A percentile compares a stretch with the other conserved stretches of the same genome.
Evolutionary conservation across 2,888 invertebrate species (phyloP).

Genomic region (Subacronicta megacephala): DNA sequence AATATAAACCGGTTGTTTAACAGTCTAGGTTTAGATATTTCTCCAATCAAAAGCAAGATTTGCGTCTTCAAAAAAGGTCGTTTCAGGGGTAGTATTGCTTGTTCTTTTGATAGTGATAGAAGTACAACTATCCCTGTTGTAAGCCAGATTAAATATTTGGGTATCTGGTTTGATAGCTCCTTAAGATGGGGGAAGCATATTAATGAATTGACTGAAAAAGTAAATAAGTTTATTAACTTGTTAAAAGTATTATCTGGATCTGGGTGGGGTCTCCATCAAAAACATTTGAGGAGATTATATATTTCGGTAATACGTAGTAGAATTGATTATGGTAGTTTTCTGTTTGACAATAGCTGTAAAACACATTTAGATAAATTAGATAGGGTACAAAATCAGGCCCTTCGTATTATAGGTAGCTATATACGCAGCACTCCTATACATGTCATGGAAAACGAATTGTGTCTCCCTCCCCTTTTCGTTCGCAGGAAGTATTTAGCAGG

Average conservation of each 20-base stretch:
- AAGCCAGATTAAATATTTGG: neutral
- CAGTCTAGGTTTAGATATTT: neutral
- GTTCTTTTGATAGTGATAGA: neutral
- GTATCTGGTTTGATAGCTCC: slow-evolving; percentile 1
- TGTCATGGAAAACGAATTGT: neutral
- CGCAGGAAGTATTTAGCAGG: neutral
- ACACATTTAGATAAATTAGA: neutral
- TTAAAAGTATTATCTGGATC: slow-evolving; percentile 3
- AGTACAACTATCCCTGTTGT: neutral
- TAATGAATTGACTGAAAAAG: neutral
- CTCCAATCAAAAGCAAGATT: neutral
- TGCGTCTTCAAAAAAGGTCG: slow-evolving; percentile 1
- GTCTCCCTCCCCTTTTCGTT: neutral
- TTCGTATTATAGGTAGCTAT: neutral
- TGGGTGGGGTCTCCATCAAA: slow-evolving; percentile 4
- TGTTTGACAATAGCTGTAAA: slow-evolving; percentile 6
- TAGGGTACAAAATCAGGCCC: neutral
- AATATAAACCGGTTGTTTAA: neutral
- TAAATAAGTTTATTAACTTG: neutral
- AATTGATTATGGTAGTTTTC: slow-evolving; percentile 6
- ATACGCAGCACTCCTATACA: neutral
- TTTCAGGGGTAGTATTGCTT: neutral
- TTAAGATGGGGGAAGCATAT: slow-evolving; percentile 2
- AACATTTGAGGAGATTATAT: slow-evolving; percentile 4
- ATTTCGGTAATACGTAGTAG: slow-evolving; percentile 5